Conservation (phyloP, 2,888 invertebrate species). For the Aromia moschata region DNA sequence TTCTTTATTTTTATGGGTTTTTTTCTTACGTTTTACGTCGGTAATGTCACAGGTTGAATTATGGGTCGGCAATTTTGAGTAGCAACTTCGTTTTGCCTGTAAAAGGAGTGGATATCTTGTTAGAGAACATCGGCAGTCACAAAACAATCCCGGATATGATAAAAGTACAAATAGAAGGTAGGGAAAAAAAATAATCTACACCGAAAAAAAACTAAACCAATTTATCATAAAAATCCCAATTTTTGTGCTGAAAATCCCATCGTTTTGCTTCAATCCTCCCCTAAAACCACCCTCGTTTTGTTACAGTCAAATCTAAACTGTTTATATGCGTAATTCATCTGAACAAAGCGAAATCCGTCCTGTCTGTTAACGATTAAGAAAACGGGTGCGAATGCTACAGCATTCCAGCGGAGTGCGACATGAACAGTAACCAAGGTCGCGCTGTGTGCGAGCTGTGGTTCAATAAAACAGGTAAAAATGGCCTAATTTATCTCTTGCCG, state of each 20-base stretch:
- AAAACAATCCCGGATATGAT: slow-evolving; percentile 63
- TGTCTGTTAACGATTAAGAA: slow-evolving; percentile 34
- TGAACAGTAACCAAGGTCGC: slow-evolving; percentile 58
- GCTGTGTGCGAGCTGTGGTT: slow-evolving; percentile 61
- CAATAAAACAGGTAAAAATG: slow-evolving; percentile 46
- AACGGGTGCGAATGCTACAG: slow-evolving; percentile 48
- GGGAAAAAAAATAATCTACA: no score
- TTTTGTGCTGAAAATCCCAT: no score
- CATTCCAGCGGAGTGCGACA: slow-evolving; percentile 50
- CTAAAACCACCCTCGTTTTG: slow-evolving; percentile 38
- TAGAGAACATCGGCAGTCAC: slow-evolving; percentile 64
- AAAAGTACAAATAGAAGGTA: no score
- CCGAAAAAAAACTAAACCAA: no score
- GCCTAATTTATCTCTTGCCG: background rate
- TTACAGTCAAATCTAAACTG: slow-evolving; percentile 33
- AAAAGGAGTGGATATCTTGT: slow-evolving; percentile 59
- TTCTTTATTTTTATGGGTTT: no score
- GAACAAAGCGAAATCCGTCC: slow-evolving; percentile 31
- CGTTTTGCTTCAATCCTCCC: background rate
- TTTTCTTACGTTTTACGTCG: background rate
- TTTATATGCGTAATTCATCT: slow-evolving; percentile 50
- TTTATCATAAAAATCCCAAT: no score
- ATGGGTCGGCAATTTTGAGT: slow-evolving; percentile 66
- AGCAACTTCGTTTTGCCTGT: slow-evolving; percentile 62
- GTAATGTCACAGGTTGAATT: slow-evolving; percentile 63